Evolutionary conservation across 2,113 vertebrate genomes (phyloP), one percentile per base, ranked within the genome.

Genomic region (Corythoichthys haematopterus): DNA sequence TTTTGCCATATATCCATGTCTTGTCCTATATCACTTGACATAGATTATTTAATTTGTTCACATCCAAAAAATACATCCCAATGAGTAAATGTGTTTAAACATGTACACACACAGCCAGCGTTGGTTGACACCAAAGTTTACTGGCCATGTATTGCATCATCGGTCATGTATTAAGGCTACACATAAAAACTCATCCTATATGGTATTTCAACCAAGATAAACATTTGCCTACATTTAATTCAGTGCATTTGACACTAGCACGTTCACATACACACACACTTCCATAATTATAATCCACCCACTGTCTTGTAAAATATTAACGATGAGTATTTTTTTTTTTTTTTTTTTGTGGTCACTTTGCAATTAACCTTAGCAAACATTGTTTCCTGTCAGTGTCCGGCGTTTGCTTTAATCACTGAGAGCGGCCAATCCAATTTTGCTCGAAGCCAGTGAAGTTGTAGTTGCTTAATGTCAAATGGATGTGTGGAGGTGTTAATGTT

Each of bases 281-380:
- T 47, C 28, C 2, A 15, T 46, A 64, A 53, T 74, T 58, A 37
- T 28, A 12, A 53, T 28, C 16, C 12, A 36, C n/a, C 47, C 46
- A 57, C 51, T 15, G 40, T 50, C 48, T 10, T 35, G 58, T 15
- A 61, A 56, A 40, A 38, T 9, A 6, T 59, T 75, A 47, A 14
- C 9, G 9, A 43, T 43, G 1, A 43, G 20, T 28, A 28, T 28
- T 28, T 43, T 43, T 43, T 43, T 40, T 40, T 43, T 40, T 40
- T 33, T 36, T 61, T 36, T 60, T 14, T 52, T 64, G n/a, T 33
- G 28, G 48, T 33, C 48, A 51, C 62, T 72, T 66, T 51, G 36
- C 50, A 69, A 47, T 72, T n/a, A 43, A 48, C 35, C 10, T 38
- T 11, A 13, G 57, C 62, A 66, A 35, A 35, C 16, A 2, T 33